Conservation (phyloP, 2,113 vertebrate species). For the Rhinopomastus cyanomelas region DNA sequence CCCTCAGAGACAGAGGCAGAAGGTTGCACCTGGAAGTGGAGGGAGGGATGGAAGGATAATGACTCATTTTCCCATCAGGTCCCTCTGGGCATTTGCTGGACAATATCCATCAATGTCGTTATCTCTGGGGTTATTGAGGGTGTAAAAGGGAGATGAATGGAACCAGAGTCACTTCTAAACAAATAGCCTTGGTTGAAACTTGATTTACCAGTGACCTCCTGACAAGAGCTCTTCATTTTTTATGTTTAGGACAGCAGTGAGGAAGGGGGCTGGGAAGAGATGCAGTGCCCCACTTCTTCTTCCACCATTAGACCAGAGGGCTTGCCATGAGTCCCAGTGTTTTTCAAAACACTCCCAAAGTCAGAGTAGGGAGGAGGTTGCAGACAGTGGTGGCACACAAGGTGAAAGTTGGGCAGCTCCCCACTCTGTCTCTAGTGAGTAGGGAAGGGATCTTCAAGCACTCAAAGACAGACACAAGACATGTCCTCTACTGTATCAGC, state of each 20-base stretch:
- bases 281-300: not conserved
- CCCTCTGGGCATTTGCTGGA: not conserved
- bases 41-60: constrained; percentile 35
- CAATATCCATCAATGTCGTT: constrained; percentile 41
- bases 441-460: not conserved
- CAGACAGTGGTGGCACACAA: not conserved
- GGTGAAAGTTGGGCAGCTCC: not conserved
- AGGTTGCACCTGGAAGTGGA: constrained; percentile 56
- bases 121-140: constrained; percentile 38
- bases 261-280: not conserved
- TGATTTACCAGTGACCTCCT: constrained; percentile 50
- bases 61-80: constrained; percentile 11
- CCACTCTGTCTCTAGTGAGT: not conserved
- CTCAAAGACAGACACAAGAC: not conserved
- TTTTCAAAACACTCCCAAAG: not conserved
- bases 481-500: not conserved
- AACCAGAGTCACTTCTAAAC: constrained; percentile 13
- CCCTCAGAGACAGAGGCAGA: not conserved
- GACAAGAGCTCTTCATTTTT: constrained; percentile 12
- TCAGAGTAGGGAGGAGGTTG: not conserved
- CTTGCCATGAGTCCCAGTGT: not conserved
- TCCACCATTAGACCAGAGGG: not conserved
- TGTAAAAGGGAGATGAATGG: not conserved
- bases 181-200: constrained; percentile 4
- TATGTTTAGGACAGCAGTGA: not conserved